Conservation (phyloP, 2,797 vertebrate genomes). For the Momotus momota region DNA sequence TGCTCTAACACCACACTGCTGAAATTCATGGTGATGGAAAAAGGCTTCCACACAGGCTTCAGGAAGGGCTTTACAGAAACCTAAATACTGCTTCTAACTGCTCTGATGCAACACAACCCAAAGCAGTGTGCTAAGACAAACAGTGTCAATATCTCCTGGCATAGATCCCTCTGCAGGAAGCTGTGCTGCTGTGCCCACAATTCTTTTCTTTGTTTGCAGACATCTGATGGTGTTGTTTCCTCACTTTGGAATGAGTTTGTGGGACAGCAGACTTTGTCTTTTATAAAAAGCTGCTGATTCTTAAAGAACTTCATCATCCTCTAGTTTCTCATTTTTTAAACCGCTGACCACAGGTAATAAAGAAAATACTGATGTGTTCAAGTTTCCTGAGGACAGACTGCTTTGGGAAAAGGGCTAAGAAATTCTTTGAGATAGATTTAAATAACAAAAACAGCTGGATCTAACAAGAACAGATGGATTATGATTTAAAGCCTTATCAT, state of each 20-base stretch:
- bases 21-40: slow-evolving; percentile 1
- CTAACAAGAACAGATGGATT: neutral
- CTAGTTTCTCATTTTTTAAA: neutral
- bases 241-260: neutral
- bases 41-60: neutral
- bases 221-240: neutral
- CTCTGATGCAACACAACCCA: slow-evolving; percentile 14
- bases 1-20: neutral
- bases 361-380: neutral
- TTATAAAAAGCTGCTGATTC: neutral
- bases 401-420: neutral
- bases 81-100: slow-evolving; percentile 7
- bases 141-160: slow-evolving; percentile 2
- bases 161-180: neutral
- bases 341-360: accelerated
- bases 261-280: neutral
- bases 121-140: slow-evolving; percentile 12
- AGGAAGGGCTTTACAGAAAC: slow-evolving; percentile 3
- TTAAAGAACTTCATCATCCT: neutral
- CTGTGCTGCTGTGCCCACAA: neutral
- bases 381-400: neutral
- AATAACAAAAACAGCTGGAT: neutral
- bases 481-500: neutral
- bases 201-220: neutral
- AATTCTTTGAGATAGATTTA: neutral